Evolutionary conservation across 2,113 vertebrate species (phyloP), one percentile per base, ranked within the genome.

Genomic region (Callithrix jacchus): DNA sequence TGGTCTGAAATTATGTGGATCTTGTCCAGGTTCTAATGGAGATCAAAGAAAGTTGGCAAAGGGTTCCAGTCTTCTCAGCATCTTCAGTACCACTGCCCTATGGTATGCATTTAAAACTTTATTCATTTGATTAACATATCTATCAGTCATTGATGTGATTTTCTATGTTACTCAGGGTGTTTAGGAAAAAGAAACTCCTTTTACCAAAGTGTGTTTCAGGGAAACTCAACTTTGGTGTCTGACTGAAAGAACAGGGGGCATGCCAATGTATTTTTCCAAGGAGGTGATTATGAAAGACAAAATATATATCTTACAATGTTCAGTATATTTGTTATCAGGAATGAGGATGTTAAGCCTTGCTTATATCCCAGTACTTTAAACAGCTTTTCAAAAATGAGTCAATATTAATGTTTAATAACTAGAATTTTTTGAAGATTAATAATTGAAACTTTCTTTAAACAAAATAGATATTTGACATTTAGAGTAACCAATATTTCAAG

Each of bases 271-370:
- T 84, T 91, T 96, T 37, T n/a, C n/a, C 32, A 94, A 94, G 47
- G 93, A 84, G 6, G 47, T 88, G 68, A 88, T 66, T 81, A 74
- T 40, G n/a, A 83, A 92, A 95, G 70, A 93, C 7, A 68, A 91
- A 87, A 64, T 88, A 58, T 80, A 18, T 85, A 32, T 61, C 74
- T 90, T 81, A 80, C 58, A 64, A 87, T 80, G 89, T 95, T 74
- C 49, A 94, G 35, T 89, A 54, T 37, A 52, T 93, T 89, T 96
- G 91, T 70, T 91, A 40, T 94, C n/a, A 87, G 93, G 83, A 97
- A 94, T 66, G 5, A 32, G 3, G 42, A 10, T 91, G 54, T 82
- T 87, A 91, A 83, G 52, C 11, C 87, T 73, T 92, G 70, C 68
- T 79, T 96, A 17, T 90, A 83, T 68, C 17, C 64, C 58, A 86